Evolutionary conservation across 2,113 vertebrate genomes (phyloP).

Genomic region (Gobiocypris rarus): DNA sequence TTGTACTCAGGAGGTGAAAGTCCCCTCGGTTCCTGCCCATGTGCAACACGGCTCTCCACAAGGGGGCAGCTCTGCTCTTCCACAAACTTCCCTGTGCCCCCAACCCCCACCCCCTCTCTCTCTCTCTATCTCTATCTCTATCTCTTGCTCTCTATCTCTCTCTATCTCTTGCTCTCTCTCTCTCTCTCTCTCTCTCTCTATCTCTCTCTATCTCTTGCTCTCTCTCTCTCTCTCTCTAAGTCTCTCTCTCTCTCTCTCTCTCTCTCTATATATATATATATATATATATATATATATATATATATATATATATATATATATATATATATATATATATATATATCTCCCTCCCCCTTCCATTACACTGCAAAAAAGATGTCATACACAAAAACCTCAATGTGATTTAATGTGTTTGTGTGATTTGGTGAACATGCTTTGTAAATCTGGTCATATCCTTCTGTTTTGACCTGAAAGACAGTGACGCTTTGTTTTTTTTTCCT

Average conservation of each 20-base stretch:
- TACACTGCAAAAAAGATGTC: slow-evolving; percentile 53
- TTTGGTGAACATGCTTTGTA: slow-evolving; percentile 31
- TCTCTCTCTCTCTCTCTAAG: too few species aligned
- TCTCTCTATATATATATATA: too few species aligned
- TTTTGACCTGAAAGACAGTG: slow-evolving; percentile 23
- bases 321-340: too few species aligned
- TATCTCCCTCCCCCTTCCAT: not conserved
- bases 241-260: too few species aligned
- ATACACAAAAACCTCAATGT: slow-evolving; percentile 49
- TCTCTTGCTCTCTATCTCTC: too few species aligned
- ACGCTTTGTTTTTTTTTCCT: slow-evolving; percentile 18
- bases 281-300: too few species aligned
- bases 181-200: not conserved
- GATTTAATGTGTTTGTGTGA: slow-evolving; percentile 42
- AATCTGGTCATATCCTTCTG: not conserved
- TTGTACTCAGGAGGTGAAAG: slow-evolving; percentile 7
- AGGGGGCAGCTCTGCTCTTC: slow-evolving; percentile 73
- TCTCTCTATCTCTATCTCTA: not conserved
- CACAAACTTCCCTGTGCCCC: slow-evolving; percentile 46
- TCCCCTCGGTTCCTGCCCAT: not conserved
- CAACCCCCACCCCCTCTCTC: too few species aligned
- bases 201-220: too few species aligned
- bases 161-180: not conserved
- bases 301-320: too few species aligned
- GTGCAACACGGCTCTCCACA: slow-evolving; percentile 59